Percentiles rank a stretch among this genome's conserved stretches.
Conservation (phyloP, 92 coral and sea anemone species). For the Muricea muricata region DNA sequence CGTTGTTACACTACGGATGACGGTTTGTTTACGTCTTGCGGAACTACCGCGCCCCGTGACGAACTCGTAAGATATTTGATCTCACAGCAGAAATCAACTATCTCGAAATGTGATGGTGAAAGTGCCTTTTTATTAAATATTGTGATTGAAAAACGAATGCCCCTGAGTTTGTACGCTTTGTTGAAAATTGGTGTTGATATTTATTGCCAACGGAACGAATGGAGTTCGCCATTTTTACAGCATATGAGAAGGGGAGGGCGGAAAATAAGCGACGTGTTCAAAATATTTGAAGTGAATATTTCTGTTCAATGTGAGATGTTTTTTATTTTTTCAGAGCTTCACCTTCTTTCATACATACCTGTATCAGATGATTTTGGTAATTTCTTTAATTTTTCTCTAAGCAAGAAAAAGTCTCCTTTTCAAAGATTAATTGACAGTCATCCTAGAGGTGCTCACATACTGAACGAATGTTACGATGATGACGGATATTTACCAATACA, state of each 20-base stretch:
- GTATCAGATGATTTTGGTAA: conserved; percentile 49
- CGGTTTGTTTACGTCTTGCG: background rate
- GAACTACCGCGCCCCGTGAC: conserved; percentile 17
- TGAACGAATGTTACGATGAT: conserved; percentile 56
- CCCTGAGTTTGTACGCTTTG: conserved; percentile 19
- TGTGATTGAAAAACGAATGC: background rate
- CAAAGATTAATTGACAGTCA: conserved; percentile 31
- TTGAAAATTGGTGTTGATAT: conserved; percentile 28
- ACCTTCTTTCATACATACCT: conserved; percentile 59
- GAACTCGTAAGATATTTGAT: conserved; percentile 14
- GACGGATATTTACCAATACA: conserved; percentile 65
- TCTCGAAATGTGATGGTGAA: conserved; percentile 23
- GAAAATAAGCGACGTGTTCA: no score
- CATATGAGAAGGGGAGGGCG: background rate
- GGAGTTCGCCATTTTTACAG: background rate
- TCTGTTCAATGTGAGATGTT: no score
- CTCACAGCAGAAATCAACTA: background rate
- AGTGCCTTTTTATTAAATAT: background rate
- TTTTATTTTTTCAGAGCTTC: conserved; percentile 66
- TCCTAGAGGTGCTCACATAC: no score
- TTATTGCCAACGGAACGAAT: background rate
- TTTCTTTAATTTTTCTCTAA: conserved; percentile 24
- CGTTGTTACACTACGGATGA: no score
- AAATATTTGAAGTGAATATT: no score
- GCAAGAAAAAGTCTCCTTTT: conserved; percentile 9